Evolutionary conservation across 2,888 invertebrate genomes (phyloP).

Genomic region (Heliconius ethilla): DNA sequence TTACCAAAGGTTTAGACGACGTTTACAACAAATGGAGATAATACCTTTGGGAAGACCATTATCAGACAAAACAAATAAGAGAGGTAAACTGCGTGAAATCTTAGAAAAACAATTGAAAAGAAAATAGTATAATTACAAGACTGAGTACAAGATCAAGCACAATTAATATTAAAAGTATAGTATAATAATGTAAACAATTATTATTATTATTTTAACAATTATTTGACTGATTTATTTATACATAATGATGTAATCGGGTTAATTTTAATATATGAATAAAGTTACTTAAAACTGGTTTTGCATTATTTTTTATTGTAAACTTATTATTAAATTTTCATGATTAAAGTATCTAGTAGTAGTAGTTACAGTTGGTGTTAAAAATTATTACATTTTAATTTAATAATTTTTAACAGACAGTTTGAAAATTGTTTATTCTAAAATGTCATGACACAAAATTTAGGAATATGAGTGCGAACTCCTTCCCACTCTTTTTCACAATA

Average conservation of each 20-base stretch:
- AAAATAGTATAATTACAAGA: constrained; percentile 51
- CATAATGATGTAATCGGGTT: not conserved
- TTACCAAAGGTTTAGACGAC: constrained; percentile 86
- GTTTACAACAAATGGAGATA: constrained; percentile 84
- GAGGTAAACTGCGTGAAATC: constrained; percentile 68
- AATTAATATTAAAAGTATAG: constrained; percentile 8
- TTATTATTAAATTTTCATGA: not conserved
- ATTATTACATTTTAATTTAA: not conserved
- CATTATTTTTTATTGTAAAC: not conserved
- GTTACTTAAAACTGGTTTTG: not conserved
- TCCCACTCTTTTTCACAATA: not conserved
- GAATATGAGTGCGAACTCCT: too few relatives aligned
- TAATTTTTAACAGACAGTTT: not conserved
- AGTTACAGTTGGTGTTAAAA: not conserved
- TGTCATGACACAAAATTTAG: too few relatives aligned
- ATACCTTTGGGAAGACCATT: constrained; percentile 83
- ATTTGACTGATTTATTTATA: constrained; percentile 11
- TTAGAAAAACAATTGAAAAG: constrained; percentile 68
- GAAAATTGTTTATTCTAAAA: too few relatives aligned
- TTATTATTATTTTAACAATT: not conserved
- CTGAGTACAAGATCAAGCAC: constrained; percentile 31
- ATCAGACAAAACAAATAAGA: constrained; percentile 71
- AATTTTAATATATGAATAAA: constrained; percentile 16
- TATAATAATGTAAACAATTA: not conserved
- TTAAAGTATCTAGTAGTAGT: not conserved